Evolutionary conservation across 2,888 invertebrate genomes (phyloP).

Genomic region (Raillietiella orientalis): DNA sequence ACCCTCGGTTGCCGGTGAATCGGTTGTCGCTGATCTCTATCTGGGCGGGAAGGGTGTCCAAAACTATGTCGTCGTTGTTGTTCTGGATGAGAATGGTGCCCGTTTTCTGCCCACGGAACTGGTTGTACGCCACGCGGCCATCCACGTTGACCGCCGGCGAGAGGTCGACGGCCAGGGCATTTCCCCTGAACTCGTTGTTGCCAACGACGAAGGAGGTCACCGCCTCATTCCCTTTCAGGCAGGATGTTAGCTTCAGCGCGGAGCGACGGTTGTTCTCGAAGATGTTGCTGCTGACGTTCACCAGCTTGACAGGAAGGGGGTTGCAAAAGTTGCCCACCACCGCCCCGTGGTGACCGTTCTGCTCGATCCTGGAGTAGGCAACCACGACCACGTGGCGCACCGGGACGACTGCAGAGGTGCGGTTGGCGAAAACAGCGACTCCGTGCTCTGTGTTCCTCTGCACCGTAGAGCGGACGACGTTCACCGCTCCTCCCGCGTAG

Average conservation of each 20-base stretch:
- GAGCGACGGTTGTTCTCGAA: slow-evolving; percentile 46
- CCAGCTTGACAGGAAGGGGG: slow-evolving; percentile 19
- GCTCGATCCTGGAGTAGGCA: slow-evolving; percentile 52
- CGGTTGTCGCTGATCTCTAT: slow-evolving; percentile 52
- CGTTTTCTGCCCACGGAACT: slow-evolving; percentile 43
- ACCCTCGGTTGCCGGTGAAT: slow-evolving; percentile 57
- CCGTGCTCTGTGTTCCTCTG: slow-evolving; percentile 55
- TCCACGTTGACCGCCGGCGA: slow-evolving; percentile 47
- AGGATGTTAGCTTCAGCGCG: slow-evolving; percentile 47
- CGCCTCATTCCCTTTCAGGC: slow-evolving; percentile 26
- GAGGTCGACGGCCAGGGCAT: slow-evolving; percentile 18
- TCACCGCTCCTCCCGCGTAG: slow-evolving; percentile 69
- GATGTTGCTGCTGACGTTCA: slow-evolving; percentile 72
- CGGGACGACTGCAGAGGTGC: slow-evolving; percentile 44
- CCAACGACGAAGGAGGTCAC: slow-evolving; percentile 31
- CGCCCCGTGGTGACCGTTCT: slow-evolving; percentile 59
- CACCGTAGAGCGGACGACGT: slow-evolving; percentile 53
- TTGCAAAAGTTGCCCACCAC: slow-evolving; percentile 77
- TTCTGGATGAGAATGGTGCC: slow-evolving; percentile 62
- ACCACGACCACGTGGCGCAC: slow-evolving; percentile 57
- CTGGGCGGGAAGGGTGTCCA: slow-evolving; percentile 31
- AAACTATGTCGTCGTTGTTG: slow-evolving; percentile 38
- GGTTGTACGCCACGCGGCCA: slow-evolving; percentile 53
- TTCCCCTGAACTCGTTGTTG: slow-evolving; percentile 33
- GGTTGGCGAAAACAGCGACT: slow-evolving; percentile 60